Evolutionary conservation across 2,888 invertebrate genomes (phyloP).

Genomic region (Timema cristinae): DNA sequence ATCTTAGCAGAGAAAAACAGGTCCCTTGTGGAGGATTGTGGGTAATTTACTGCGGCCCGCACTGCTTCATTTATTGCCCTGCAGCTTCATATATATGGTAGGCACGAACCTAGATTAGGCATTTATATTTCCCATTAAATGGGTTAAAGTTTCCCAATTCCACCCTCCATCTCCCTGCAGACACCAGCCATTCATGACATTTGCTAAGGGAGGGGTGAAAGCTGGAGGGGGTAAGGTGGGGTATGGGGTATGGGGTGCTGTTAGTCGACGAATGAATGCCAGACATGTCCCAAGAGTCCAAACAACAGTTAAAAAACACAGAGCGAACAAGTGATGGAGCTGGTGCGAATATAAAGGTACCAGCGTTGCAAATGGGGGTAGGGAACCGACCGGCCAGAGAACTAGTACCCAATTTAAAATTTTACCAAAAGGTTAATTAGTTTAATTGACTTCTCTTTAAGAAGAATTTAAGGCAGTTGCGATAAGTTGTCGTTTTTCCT

Average conservation of each 20-base stretch:
- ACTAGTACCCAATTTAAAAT: constrained; percentile 24
- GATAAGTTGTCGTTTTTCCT: no score
- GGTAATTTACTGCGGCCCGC: no score
- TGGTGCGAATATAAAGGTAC: constrained; percentile 24
- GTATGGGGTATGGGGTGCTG: no score
- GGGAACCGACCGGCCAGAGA: background rate
- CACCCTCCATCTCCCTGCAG: constrained; percentile 10
- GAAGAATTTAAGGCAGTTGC: no score
- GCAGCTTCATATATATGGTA: constrained; percentile 28
- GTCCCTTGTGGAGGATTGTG: no score
- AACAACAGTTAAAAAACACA: constrained; percentile 27
- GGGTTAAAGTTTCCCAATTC: constrained; percentile 33
- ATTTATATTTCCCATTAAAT: constrained; percentile 33
- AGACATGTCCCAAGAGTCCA: constrained; percentile 22
- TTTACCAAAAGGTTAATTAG: constrained; percentile 29
- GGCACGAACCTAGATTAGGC: constrained; percentile 31
- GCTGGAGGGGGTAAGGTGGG: no score
- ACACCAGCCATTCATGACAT: constrained; percentile 27
- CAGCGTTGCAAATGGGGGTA: background rate
- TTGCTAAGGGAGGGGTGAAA: constrained; percentile 19
- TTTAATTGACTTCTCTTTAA: constrained; percentile 25
- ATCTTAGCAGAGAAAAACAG: no score
- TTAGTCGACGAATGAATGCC: constrained; percentile 6
- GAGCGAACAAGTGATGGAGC: background rate
- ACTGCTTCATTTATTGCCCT: no score